Evolutionary conservation across 2,113 vertebrate genomes (phyloP).

Genomic region (Erythrolamprus reginae): DNA sequence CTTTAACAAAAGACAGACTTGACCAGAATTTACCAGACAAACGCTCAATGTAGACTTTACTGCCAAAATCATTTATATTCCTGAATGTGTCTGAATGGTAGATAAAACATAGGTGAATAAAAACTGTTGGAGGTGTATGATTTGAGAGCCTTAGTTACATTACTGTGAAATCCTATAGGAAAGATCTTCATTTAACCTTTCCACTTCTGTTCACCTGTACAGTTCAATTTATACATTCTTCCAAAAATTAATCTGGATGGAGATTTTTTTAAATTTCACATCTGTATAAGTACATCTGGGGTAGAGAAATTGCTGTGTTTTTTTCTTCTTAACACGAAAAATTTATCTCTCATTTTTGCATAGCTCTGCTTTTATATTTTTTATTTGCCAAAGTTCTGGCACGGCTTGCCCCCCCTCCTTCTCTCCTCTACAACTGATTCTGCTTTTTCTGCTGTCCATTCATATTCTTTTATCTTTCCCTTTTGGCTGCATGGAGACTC

Average conservation of each 20-base stretch:
- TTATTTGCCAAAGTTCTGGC: constrained; percentile 54
- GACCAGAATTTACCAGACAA: background rate
- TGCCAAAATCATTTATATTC: background rate
- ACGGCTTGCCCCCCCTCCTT: constrained; percentile 20
- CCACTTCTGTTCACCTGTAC: background rate
- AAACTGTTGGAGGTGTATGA: background rate
- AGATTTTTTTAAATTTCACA: background rate
- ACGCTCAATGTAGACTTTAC: background rate
- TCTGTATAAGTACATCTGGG: background rate
- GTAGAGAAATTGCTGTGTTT: background rate
- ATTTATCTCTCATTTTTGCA: constrained; percentile 45
- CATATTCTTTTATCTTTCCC: constrained; percentile 74
- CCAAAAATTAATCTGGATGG: background rate
- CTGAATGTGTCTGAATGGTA: background rate
- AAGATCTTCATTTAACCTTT: background rate
- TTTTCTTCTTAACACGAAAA: constrained; percentile 16
- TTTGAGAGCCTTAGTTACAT: background rate
- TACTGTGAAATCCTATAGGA: background rate
- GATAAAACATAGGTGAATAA: background rate
- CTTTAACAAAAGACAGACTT: background rate
- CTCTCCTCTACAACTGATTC: constrained; percentile 52
- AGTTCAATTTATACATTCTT: background rate
- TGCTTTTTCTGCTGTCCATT: constrained; percentile 74
- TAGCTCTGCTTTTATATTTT: constrained; percentile 54
- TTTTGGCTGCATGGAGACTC: constrained; percentile 93